A percentile compares a stretch with the other conserved stretches of the same genome.
phyloP scores from a whole-genome alignment of 2,888 invertebrate species.

The Gibbula magus region DNA sequence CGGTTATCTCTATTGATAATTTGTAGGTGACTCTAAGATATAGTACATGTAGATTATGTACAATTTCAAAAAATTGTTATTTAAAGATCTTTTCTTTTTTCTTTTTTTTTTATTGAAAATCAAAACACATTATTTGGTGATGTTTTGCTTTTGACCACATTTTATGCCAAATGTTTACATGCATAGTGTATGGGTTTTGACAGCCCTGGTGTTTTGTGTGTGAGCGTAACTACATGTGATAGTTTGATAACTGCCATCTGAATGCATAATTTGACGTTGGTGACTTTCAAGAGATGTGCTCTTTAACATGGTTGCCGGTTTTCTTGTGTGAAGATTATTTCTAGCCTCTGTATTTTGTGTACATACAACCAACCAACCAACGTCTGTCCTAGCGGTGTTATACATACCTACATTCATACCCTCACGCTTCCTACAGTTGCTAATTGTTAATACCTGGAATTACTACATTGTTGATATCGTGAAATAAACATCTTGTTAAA shows the following conservation, averaged over 20 bases:
- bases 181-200: conserved; percentile 18
- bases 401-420: neutral
- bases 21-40: neutral
- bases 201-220: neutral
- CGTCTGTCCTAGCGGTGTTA: conserved; percentile 3
- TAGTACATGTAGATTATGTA: conserved; percentile 24
- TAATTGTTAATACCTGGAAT: neutral
- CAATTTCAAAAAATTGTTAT: conserved; percentile 20
- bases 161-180: conserved; percentile 23
- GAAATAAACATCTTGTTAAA: neutral
- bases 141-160: conserved; percentile 25
- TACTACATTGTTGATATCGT: conserved; percentile 10
- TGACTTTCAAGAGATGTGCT: conserved; percentile 1
- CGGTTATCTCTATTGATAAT: conserved; percentile 18
- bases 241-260: conserved; percentile 20
- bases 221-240: conserved; percentile 16
- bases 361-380: neutral
- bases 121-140: conserved; percentile 15
- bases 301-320: neutral
- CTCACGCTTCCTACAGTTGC: conserved; percentile 4
- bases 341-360: conserved; percentile 6
- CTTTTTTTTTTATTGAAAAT: neutral
- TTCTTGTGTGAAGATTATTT: conserved; percentile 12
- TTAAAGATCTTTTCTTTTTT: conserved; percentile 10
- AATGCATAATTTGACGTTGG: conserved; percentile 22